Percentiles rank a stretch among this genome's conserved stretches.
Conservation (phyloP, 2,797 vertebrate genomes). For the Poeciliopsis presidionis region DNA sequence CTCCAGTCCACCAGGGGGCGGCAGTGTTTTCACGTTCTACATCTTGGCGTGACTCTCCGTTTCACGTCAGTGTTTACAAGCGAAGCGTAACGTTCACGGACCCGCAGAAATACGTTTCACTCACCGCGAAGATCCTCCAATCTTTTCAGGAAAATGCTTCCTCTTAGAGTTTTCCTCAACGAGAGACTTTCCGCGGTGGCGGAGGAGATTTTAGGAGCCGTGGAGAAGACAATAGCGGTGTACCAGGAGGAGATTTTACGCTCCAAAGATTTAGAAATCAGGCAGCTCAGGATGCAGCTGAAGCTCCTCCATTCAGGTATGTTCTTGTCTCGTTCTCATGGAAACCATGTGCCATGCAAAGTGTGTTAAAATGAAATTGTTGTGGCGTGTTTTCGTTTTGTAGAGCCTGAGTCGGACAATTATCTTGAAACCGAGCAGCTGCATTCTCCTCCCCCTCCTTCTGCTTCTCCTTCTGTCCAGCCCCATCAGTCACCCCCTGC, state of each 20-base stretch:
- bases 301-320: slow-evolving; percentile 70
- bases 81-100: slow-evolving; percentile 72
- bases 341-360: not conserved
- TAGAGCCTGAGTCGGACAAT: slow-evolving; percentile 50
- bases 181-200: slow-evolving; percentile 68
- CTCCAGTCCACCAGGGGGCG: slow-evolving; percentile 57
- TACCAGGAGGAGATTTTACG: slow-evolving; percentile 75
- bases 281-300: slow-evolving; percentile 70
- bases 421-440: slow-evolving; percentile 53
- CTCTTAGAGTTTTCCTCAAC: slow-evolving; percentile 66
- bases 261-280: slow-evolving; percentile 74
- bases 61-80: slow-evolving; percentile 76
- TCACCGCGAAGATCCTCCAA: not conserved
- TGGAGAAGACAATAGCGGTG: slow-evolving; percentile 70
- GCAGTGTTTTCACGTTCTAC: not conserved
- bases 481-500: slow-evolving; percentile 51
- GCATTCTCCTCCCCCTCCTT: slow-evolving; percentile 24
- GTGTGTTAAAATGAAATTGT: not conserved
- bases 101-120: slow-evolving; percentile 28
- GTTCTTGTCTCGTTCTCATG: slow-evolving; percentile 22
- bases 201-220: slow-evolving; percentile 74
- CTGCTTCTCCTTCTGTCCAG: slow-evolving; percentile 27
- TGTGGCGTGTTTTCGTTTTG: not conserved
- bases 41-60: not conserved
- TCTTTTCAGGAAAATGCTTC: slow-evolving; percentile 41